Conservation (phyloP, 2,888 invertebrate genomes). For the Hymenopus coronatus region DNA sequence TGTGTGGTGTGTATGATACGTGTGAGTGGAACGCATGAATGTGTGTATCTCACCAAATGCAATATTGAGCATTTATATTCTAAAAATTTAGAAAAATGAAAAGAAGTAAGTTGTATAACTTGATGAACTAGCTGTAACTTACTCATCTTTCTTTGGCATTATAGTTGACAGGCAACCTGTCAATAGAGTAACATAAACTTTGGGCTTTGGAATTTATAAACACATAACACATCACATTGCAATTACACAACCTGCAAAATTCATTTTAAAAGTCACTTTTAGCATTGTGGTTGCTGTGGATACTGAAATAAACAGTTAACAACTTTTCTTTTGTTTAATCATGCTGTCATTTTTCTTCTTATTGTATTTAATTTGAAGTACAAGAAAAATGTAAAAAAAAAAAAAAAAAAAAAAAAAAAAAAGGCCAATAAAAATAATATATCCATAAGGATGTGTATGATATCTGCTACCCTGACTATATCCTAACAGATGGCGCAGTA, state of each 20-base stretch:
- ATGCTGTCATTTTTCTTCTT: slow-evolving; percentile 31
- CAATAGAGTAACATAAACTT: neutral
- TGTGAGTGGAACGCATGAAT: neutral
- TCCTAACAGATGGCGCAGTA: no score
- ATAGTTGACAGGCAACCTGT: neutral
- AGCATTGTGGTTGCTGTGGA: slow-evolving; percentile 32
- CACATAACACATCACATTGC: neutral
- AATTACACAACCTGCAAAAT: neutral
- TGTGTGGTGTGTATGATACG: neutral
- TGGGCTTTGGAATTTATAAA: neutral
- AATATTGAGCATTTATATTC: slow-evolving; percentile 5
- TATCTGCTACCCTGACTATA: neutral
- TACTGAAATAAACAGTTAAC: slow-evolving; percentile 23
- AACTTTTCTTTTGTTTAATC: slow-evolving; percentile 24
- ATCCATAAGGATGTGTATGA: slow-evolving; percentile 4
- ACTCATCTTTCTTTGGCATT: neutral
- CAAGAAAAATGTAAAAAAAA: slow-evolving; percentile 32
- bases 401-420: no score
- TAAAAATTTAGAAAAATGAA: neutral
- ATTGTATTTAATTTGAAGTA: slow-evolving; percentile 32
- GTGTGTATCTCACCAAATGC: neutral
- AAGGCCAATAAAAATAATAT: slow-evolving; percentile 7
- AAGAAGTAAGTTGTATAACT: neutral
- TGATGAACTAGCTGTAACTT: neutral
- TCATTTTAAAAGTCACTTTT: neutral